Conservation (phyloP, 1,140 invertebrate species). For the Teleogryllus occipitalis region DNA sequence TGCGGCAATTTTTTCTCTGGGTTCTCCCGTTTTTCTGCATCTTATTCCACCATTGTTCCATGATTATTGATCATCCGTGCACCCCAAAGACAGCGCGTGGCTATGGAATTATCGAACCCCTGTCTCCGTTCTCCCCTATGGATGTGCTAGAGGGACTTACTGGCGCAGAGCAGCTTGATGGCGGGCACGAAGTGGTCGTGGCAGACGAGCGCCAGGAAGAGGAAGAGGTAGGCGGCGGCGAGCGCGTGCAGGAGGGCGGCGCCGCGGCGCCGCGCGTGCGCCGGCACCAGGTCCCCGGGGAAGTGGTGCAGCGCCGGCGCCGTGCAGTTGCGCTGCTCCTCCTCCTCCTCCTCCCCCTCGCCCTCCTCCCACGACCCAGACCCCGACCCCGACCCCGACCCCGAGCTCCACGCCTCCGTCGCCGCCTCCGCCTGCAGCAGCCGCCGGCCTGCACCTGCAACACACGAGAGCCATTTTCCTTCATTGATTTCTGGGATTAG, state of each 20-base stretch:
- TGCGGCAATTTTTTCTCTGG: no score
- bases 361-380: background rate
- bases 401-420: background rate
- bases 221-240: slow-evolving; percentile 47
- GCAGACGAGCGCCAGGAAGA: slow-evolving; percentile 47
- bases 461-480: background rate
- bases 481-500: background rate
- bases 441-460: background rate
- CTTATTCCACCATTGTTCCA: no score
- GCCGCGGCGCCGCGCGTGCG: slow-evolving; percentile 38
- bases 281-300: slow-evolving; percentile 44
- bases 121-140: no score
- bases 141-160: slow-evolving; percentile 38
- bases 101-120: no score
- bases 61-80: no score
- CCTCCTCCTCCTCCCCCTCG: background rate
- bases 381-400: background rate
- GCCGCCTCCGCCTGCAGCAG: background rate
- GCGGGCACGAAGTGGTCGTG: slow-evolving; percentile 52
- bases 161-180: slow-evolving; percentile 48
- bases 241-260: slow-evolving; percentile 46
- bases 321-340: slow-evolving; percentile 34
- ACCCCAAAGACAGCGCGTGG: no score
- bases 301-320: slow-evolving; percentile 44
- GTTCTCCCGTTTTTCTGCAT: no score